Evolutionary conservation across 1,140 invertebrate species (phyloP), one percentile per base, ranked within the genome.

Genomic region (Danaus plexippus): DNA sequence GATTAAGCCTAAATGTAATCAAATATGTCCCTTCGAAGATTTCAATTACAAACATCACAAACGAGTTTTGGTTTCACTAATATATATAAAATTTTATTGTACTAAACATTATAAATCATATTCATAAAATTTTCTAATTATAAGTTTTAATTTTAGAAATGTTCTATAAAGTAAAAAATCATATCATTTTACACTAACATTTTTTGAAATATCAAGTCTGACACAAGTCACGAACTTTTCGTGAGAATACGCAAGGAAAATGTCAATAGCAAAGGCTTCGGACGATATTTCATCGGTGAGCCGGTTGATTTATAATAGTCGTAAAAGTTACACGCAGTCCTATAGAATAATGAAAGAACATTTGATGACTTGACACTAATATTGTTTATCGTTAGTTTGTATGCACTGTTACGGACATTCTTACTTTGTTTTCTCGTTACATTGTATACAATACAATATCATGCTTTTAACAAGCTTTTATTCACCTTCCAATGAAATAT

Each of bases 11-110:
- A 46, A 52, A 49, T 48, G 59, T 63, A 63, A 63, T 63, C 57
- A 66, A 54, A 57, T 57, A 11, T 40, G 64, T 58, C 64, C 64
- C 64, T 67, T 64, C 61, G 47, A 67, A 63, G 58, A 64, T 58
- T 64, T 56, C 65, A 64, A 67, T 67, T 67, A 67, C 61, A 61
- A 58, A 53, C 22, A 46, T 55, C 55, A 60, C 53, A 49, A 48
- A 50, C 47, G 48, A 9, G 53, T 53, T 54, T 55, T 52, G 49
- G 11, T 54, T 55, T 48, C 11, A 64, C 57, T 52, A 56, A 12
- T 11, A 44, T 50, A 59, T 32, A 18, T 45, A 45, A 47, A 46
- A 42, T 13, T 13, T 15, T 47, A 51, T 41, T 40, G 9, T 32
- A 6, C 32, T n/a, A 8, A 47, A 40, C n/a, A 15, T 54, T 44